phyloP scores from a whole-genome alignment of 2,113 vertebrate genomes.

The Oxyura jamaicensis region DNA sequence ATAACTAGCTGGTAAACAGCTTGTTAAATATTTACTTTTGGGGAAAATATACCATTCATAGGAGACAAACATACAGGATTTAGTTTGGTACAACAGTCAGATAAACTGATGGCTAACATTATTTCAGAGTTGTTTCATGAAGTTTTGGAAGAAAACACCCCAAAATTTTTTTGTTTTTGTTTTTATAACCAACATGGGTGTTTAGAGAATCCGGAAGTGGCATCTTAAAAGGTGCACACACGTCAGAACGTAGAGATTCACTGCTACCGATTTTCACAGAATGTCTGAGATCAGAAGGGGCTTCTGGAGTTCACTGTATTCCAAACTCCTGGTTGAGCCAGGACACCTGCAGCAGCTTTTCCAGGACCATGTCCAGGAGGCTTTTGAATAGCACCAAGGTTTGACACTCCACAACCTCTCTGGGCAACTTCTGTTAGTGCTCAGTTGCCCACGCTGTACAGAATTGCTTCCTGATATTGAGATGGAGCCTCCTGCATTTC shows the following conservation, averaged over 20 bases:
- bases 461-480: fast-evolving
- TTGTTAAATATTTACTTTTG: constrained; percentile 38
- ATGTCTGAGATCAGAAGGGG: background rate
- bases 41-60: background rate
- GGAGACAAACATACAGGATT: background rate
- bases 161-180: background rate
- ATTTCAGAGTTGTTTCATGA: background rate
- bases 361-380: background rate
- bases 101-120: background rate
- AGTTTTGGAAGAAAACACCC: background rate
- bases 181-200: background rate
- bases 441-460: background rate
- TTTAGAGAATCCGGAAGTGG: background rate
- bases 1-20: constrained; percentile 52
- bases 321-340: background rate
- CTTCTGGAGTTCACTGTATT: background rate
- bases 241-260: background rate
- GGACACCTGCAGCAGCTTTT: background rate
- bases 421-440: background rate
- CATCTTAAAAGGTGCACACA: background rate
- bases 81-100: background rate
- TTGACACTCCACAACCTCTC: background rate
- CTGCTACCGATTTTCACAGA: background rate
- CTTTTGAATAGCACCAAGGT: background rate
- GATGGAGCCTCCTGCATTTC: background rate